Percentiles rank a stretch among this genome's conserved stretches.
Evolutionary conservation across 64 coral and sea anemone species (phyloP).

Genomic region (Pocillopora damicornis): DNA sequence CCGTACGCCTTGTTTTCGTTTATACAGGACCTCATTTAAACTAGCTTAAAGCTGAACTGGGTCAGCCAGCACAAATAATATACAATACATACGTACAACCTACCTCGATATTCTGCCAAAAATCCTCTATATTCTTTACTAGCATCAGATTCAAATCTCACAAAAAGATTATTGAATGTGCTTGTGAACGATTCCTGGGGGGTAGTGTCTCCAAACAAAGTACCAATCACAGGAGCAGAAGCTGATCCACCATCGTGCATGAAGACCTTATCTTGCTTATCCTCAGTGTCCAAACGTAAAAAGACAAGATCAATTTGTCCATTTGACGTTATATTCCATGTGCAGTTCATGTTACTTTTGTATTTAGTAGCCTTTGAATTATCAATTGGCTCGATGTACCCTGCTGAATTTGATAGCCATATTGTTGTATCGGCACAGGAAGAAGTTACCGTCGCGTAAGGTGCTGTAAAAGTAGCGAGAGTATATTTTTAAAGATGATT

Average conservation of each 20-base stretch:
- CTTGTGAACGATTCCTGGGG: neutral
- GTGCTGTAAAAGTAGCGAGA: neutral
- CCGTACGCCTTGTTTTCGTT: too few species aligned
- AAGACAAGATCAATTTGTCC: neutral
- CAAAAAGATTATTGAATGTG: neutral
- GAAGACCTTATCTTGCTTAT: neutral
- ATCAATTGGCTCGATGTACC: neutral
- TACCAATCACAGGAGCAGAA: constrained; percentile 2
- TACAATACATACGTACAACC: neutral
- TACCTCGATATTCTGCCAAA: neutral
- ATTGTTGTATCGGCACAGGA: neutral
- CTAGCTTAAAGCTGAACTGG: too few species aligned
- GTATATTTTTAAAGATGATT: too few species aligned
- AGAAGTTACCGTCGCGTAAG: neutral
- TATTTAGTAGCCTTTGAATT: neutral
- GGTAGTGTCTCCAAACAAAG: neutral
- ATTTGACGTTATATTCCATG: neutral
- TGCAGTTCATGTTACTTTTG: neutral
- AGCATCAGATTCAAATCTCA: constrained; percentile 19
- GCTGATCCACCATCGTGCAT: neutral
- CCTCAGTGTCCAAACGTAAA: neutral
- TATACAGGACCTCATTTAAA: neutral
- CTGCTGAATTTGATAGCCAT: neutral
- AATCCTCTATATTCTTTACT: neutral
- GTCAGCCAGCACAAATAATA: too few species aligned